A percentile compares a stretch with the other conserved stretches of the same genome.
phyloP scores from a whole-genome alignment of 2,113 vertebrate species.

The Chloroceryle aenea region DNA sequence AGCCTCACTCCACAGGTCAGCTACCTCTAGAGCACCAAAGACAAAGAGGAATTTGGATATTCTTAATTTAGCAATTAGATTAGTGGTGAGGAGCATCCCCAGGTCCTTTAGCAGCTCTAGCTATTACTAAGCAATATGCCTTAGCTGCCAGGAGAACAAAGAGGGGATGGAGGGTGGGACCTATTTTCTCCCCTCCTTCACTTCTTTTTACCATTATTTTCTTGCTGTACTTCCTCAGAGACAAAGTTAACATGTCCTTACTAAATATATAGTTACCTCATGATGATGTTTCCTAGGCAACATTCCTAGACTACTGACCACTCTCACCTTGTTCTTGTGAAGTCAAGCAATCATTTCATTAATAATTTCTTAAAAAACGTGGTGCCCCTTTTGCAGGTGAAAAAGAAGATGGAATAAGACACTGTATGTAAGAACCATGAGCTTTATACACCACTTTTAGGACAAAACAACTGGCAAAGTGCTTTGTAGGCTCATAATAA shows the following conservation, averaged over 20 bases:
- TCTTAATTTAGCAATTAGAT: not conserved
- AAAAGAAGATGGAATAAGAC: not conserved
- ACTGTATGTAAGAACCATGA: not conserved
- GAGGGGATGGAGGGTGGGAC: not conserved
- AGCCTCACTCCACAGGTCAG: not conserved
- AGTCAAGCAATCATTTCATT: not conserved
- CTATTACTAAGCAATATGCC: not conserved
- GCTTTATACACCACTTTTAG: not conserved
- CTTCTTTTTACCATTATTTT: not conserved
- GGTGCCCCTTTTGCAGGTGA: not conserved
- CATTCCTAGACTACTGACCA: not conserved
- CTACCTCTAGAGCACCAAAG: not conserved
- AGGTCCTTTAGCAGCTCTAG: not conserved
- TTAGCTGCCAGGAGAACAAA: not conserved
- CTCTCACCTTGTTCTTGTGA: not conserved
- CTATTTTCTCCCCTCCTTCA: not conserved
- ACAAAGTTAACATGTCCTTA: not conserved
- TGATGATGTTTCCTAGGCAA: constrained; percentile 53
- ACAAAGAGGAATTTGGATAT: not conserved
- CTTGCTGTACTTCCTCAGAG: not conserved
- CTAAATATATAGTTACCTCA: not conserved
- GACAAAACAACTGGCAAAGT: not conserved
- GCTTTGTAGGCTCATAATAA: not conserved
- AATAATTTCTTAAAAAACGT: not conserved
- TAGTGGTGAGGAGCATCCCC: not conserved